phyloP scores from a whole-genome alignment of 2,888 invertebrate species.

The Acronicta alni region DNA sequence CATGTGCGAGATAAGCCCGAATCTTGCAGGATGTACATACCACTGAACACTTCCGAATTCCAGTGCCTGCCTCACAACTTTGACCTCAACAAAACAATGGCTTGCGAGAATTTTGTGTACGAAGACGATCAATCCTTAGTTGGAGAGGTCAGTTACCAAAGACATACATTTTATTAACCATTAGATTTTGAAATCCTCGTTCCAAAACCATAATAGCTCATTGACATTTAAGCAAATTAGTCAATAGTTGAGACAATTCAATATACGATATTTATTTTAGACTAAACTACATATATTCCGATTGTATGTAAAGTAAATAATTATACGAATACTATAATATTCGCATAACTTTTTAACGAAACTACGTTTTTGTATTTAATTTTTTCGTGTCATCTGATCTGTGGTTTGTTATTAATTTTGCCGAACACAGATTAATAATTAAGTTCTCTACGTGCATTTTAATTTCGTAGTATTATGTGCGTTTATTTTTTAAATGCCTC shows the following conservation, averaged over 20 bases:
- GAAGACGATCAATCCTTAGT: slow-evolving; percentile 78
- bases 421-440: neutral
- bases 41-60: slow-evolving; percentile 59
- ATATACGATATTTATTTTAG: no score
- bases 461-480: neutral
- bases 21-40: slow-evolving; percentile 70
- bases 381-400: slow-evolving; percentile 36
- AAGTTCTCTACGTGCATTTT: neutral
- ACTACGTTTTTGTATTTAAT: slow-evolving; percentile 37
- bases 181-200: neutral
- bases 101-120: slow-evolving; percentile 76
- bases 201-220: no score
- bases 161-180: neutral
- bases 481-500: slow-evolving; percentile 1
- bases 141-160: slow-evolving; percentile 73
- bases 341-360: slow-evolving; percentile 7
- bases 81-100: slow-evolving; percentile 67
- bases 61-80: slow-evolving; percentile 75
- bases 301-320: slow-evolving; percentile 1
- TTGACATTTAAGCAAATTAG: no score
- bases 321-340: no score
- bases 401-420: slow-evolving; percentile 24
- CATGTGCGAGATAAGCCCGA: slow-evolving; percentile 59
- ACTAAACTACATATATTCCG: neutral
- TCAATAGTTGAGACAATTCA: neutral